Evolutionary conservation across 2,888 invertebrate species (phyloP).

Genomic region (Eupithecia insigniata): DNA sequence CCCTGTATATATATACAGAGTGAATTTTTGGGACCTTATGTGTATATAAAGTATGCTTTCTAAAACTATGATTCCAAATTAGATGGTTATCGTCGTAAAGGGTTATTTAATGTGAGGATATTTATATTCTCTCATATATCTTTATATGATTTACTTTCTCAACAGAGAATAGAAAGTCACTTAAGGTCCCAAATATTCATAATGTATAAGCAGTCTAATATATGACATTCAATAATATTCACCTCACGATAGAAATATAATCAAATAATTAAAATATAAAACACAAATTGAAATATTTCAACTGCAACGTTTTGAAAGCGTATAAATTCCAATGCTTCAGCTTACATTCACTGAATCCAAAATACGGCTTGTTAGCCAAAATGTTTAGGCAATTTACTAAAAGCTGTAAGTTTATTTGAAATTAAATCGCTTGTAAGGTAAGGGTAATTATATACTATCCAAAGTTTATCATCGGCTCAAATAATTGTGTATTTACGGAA

Average conservation of each 20-base stretch:
- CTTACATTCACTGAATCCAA: constrained; percentile 14
- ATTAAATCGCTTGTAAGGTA: constrained; percentile 29
- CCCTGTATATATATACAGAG: no score
- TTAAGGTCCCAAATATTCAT: no score
- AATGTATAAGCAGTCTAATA: no score
- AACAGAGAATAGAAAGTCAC: no score
- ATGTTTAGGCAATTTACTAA: constrained; percentile 29
- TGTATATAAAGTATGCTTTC: no score
- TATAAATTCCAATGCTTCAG: background rate
- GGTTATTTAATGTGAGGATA: no score
- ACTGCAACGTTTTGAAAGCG: constrained; percentile 5
- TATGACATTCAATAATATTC: no score
- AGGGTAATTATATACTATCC: constrained; percentile 32
- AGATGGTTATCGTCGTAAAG: no score
- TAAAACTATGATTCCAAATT: no score
- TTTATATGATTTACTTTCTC: no score
- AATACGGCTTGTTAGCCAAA: constrained; percentile 18
- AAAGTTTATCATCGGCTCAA: constrained; percentile 48
- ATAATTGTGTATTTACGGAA: constrained; percentile 48
- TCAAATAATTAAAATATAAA: background rate
- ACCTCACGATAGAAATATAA: background rate
- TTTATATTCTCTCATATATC: no score
- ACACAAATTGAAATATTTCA: background rate
- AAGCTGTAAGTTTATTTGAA: constrained; percentile 27
- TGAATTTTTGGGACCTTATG: no score